Evolutionary conservation across 2,797 vertebrate species (phyloP).

Genomic region (Anguilla megastoma): DNA sequence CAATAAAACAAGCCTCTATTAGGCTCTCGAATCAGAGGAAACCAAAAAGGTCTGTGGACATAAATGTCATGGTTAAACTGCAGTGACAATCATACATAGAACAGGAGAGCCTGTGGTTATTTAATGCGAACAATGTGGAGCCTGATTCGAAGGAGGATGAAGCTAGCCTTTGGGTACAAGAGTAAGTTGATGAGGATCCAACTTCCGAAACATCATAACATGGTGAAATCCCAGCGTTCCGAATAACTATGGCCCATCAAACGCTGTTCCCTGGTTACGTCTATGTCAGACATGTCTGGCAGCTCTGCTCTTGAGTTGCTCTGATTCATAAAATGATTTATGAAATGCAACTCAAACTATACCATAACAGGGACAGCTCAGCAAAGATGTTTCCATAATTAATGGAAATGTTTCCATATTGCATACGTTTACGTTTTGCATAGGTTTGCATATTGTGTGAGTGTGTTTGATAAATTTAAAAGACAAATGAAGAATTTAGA

Average conservation of each 20-base stretch:
- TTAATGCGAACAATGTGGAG: not conserved
- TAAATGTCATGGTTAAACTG: constrained; percentile 28
- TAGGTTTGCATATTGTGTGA: not conserved
- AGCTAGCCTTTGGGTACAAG: not conserved
- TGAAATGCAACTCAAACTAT: too few relatives aligned
- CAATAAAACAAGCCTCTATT: constrained; percentile 24
- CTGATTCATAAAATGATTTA: not conserved
- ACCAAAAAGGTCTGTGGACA: constrained; percentile 33
- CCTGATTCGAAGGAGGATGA: not conserved
- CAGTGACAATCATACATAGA: not conserved
- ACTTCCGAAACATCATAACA: not conserved
- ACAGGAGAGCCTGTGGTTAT: not conserved
- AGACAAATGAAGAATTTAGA: not conserved
- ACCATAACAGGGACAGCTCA: not conserved
- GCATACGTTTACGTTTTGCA: not conserved
- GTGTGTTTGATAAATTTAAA: not conserved
- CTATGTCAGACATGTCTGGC: constrained; percentile 22
- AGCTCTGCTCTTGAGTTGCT: not conserved
- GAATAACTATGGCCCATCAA: not conserved
- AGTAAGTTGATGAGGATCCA: not conserved
- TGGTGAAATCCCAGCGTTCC: not conserved
- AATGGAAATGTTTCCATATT: not conserved
- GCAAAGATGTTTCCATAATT: not conserved
- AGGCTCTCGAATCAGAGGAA: constrained; percentile 29
- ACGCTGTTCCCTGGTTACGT: not conserved